Base-by-base conservation (phyloP, 2,113 vertebrate species). In the Brachyhypopomus gauderio region DNA sequence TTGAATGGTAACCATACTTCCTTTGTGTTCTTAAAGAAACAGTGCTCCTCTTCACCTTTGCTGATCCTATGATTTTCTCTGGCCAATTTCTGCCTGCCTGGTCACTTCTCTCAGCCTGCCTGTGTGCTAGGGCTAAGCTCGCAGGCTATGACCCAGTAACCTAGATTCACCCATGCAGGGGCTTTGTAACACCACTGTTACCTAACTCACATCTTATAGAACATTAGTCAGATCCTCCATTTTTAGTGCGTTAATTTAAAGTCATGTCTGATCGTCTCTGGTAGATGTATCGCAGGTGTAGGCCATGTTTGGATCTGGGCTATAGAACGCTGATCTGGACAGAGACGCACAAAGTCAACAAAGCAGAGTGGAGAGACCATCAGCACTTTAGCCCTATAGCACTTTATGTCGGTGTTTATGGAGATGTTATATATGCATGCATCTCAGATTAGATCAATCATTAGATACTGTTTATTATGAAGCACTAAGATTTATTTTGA, bases 131-230 rank as follows among this genome's bases (percentile, higher is more conserved):
- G 90, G 94, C 94, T 95, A 94, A 95, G 95, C 94, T 93, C 93
- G 93, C 93, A 95, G 95, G 93, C 95, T 93, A 93, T 95, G 95
- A 92, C 96, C 96, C 93, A 97, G 94, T 97, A 95, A 97, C 96
- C 96, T 95, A 97, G 93, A 96, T 97, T 95, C 90, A 85, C 86
- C 90, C 89, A 86, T 90, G 88, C 86, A 91, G 64, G 62, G 87
- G 90, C 92, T 92, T 89, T 84, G 71, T 94, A 95, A 96, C 93
- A 91, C 85, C 88, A 92, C 93, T 89, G 93, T 95, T 94, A 95
- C 90, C 91, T 91, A 93, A 38, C 72, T 34, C 23, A 71, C 23
- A 59, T 19, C 66, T 56, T 34, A n/a, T n/a, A 30, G 56, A 36
- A 58, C 69, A 70, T 82, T 58, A 82, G 36, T 27, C 23, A 67